Base-by-base conservation (phyloP, 2,888 invertebrate species). In the Eledona agricola region DNA sequence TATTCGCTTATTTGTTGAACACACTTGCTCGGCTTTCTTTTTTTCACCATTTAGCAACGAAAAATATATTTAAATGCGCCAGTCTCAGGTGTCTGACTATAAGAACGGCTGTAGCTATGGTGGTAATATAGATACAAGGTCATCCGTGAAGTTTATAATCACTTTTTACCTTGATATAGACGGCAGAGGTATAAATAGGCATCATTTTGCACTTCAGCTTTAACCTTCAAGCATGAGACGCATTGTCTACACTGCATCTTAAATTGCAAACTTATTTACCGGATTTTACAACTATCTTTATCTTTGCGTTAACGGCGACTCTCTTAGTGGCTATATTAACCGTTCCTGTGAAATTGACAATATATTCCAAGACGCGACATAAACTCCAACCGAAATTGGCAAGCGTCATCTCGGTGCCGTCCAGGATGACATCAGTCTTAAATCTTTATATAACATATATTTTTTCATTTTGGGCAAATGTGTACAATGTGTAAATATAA, bases 91-190 rank as follows among this genome's bases (percentile, higher is more conserved):
- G 47, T 53, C 40, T 38, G 42, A 29, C 12, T 22, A 7, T 23
- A 35, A 37, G 35, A 26, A 10, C 15, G 35, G 11, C 26, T 32
- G 50, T 35, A 40, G 40, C 17, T 12, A 32, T 22, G 40, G 50
- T 50, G 40, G 32, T 53, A 53, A 53, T 47, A 31, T 53, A 32
- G 40, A 40, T 40, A 53, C 53, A 53, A 53, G 53, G 53, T 53
- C 53, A 53, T 53, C 42, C 10, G 22, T 22, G 32, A 42, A 42
- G 28, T 40, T 53, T 53, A 53, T 53, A 53, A 53, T 45, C 51
- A 38, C 45, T 38, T 53, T 53, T 53, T 40, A 47, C 53, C 53
- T 53, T 53, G 53, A 53, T 53, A 45, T 22, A 45, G 53, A 32
- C 53, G 26, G 47, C 47, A 35, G 20, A 47, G 42, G 53, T 47